These are phyloP conservation scores for Mimachlamys varia DNA, from an alignment of 2,888 invertebrate species.

Conservation along the genomic window DNA sequence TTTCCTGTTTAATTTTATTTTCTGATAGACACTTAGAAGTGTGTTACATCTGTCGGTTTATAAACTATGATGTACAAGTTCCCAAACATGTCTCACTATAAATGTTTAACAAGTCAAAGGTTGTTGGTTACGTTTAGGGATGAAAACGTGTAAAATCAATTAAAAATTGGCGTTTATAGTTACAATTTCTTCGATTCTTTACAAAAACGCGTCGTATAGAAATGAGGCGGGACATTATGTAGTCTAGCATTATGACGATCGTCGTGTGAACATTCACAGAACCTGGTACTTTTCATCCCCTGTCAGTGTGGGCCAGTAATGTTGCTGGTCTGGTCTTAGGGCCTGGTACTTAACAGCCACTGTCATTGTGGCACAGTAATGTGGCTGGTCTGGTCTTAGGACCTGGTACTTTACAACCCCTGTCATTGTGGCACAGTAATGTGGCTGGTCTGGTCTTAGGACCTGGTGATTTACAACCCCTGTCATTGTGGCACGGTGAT, in stretches of 20 bases:
- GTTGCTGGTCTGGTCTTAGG: too few species aligned
- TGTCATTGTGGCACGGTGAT: too few species aligned
- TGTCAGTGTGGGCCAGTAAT: too few species aligned
- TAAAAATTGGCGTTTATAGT: not conserved
- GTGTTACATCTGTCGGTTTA: not conserved
- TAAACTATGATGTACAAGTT: not conserved
- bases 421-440: too few species aligned
- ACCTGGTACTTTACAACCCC: too few species aligned
- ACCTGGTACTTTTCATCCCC: not conserved
- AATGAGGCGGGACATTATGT: not conserved
- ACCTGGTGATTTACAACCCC: too few species aligned
- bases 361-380: too few species aligned
- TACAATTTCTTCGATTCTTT: not conserved
- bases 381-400: too few species aligned
- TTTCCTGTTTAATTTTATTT: not conserved
- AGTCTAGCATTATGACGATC: not conserved
- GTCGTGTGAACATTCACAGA: not conserved
- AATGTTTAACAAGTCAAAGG: not conserved
- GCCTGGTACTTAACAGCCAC: too few species aligned
- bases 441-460: too few species aligned
- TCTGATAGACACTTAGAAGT: not conserved
- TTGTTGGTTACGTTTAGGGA: not conserved
- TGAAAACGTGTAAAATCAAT: not conserved
- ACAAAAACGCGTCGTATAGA: not conserved
- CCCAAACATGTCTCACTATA: not conserved